phyloP scores from a whole-genome alignment of 2,113 vertebrate genomes.

The Thryonomys swinderianus region DNA sequence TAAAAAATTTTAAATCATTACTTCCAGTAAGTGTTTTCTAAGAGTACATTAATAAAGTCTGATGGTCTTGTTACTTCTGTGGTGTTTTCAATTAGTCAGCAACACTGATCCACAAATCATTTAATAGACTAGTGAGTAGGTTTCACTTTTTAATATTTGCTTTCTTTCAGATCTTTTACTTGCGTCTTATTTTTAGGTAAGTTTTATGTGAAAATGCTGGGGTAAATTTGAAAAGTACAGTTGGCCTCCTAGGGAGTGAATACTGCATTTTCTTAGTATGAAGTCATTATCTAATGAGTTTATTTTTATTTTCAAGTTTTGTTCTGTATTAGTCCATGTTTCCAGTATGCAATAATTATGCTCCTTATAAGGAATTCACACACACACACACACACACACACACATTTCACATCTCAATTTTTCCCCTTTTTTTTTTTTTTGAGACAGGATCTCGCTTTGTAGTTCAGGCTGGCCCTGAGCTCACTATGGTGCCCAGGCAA shows the following conservation, averaged over 20 bases:
- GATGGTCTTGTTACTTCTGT: background rate
- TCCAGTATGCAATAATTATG: background rate
- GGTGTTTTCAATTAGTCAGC: slow-evolving; percentile 17
- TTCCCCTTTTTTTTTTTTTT: background rate
- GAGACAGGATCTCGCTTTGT: no score
- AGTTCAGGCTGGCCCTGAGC: no score
- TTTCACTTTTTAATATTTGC: background rate
- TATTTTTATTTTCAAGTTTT: background rate
- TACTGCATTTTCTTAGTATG: background rate
- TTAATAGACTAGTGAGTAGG: background rate
- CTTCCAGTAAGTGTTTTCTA: background rate
- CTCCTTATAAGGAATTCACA: background rate
- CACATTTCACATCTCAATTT: background rate
- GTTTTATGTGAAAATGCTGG: slow-evolving; percentile 24
- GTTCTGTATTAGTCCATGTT: background rate
- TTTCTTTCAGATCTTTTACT: background rate
- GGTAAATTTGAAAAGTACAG: slow-evolving; percentile 2
- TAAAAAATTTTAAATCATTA: background rate
- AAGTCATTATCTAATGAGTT: background rate
- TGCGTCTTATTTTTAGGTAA: slow-evolving; percentile 1
- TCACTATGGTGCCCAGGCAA: no score
- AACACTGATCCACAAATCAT: background rate
- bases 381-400: no score
- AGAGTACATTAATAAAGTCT: slow-evolving; percentile 31
- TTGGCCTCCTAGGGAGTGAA: background rate